Percentiles rank a stretch among this genome's conserved stretches.
Conservation (phyloP, 2,888 invertebrate species). For the Scaptomyza polygonia region DNA sequence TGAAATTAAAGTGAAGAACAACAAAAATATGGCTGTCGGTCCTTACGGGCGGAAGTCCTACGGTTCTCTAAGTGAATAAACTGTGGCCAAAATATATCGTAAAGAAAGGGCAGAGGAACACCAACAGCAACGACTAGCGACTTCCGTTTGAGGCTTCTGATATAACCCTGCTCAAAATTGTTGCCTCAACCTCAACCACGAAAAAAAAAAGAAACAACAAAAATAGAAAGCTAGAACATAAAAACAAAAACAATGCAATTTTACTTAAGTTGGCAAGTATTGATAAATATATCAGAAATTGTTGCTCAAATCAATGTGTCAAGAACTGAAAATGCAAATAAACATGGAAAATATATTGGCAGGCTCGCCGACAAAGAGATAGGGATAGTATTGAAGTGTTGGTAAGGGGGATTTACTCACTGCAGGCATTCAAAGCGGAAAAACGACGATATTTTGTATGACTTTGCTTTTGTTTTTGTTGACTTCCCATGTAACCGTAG, state of each 20-base stretch:
- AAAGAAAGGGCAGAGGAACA: conserved; percentile 24
- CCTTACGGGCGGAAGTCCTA: conserved; percentile 65
- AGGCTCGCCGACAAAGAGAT: conserved; percentile 46
- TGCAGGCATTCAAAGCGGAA: too few species aligned
- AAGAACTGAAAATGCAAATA: conserved; percentile 53
- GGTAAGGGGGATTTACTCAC: neutral
- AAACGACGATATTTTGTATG: neutral
- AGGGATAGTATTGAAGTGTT: neutral
- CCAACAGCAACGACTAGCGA: conserved; percentile 37
- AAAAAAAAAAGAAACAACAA: too few species aligned
- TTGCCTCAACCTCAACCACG: neutral
- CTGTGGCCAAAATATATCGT: conserved; percentile 56
- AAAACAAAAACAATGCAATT: conserved; percentile 55
- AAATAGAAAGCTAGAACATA: conserved; percentile 1
- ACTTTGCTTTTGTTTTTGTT: neutral
- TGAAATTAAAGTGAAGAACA: conserved; percentile 16
- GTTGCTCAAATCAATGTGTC: conserved; percentile 71
- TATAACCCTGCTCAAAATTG: conserved; percentile 39
- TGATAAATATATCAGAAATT: conserved; percentile 71
- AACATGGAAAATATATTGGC: conserved; percentile 66
- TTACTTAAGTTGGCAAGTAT: conserved; percentile 55
- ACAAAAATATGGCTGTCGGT: conserved; percentile 23
- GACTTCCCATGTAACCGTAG: conserved; percentile 43
- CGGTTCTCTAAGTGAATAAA: conserved; percentile 73
- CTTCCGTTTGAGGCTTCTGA: conserved; percentile 54